Base-by-base conservation (phyloP, 1,140 invertebrate genomes). In the Phocides pigmalion region DNA sequence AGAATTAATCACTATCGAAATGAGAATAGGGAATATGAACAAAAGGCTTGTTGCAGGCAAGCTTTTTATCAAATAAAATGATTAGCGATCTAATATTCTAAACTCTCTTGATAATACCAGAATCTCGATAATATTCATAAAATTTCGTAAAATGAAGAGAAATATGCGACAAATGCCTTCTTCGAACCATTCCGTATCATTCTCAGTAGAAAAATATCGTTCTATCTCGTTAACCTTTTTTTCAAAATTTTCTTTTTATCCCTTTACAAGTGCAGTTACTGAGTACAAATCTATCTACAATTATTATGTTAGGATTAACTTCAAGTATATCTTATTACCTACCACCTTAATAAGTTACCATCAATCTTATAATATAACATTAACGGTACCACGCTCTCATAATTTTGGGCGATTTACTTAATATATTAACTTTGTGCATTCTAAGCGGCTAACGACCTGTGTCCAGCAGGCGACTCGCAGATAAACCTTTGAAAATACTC, bases 371-470 rank as follows among this genome's bases (percentile, higher is more conserved):
- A 9, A 19, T 19, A 20, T 41, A 46, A 41, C 28, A 49, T 61
- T 39, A 47, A 20, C 16, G 35, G 39, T 15, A 37, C 17, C 22
- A n/a, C 44, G 44, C 58, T 19, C 35, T 35, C 2, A 49, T 3
- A 9, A 11, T 46, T 1, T 61, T 47, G 42, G 58, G 46, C 35
- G 20, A 62, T 46, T 68, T 70, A 50, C 59, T 70, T 62, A n/a
- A 14, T 67, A 72, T n/a, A n/a, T n/a, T n/a, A 67, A 39, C 61
- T 86, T 85, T 87, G 84, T 87, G 84, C 84, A 82, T 78, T 73
- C 46, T 73, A 81, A 87, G 84, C 84, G 81, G 84, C 84, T 62
- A 67, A 47, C 25, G 41, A 59, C 72, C 71, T 49, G 67, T 61
- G 53, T 64, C 47, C 50, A 35, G 22, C 68, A 68, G 72, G 71